These are phyloP conservation scores for Lathamus discolor DNA, from an alignment of 2,113 vertebrate genomes.

Conservation along the genomic window DNA sequence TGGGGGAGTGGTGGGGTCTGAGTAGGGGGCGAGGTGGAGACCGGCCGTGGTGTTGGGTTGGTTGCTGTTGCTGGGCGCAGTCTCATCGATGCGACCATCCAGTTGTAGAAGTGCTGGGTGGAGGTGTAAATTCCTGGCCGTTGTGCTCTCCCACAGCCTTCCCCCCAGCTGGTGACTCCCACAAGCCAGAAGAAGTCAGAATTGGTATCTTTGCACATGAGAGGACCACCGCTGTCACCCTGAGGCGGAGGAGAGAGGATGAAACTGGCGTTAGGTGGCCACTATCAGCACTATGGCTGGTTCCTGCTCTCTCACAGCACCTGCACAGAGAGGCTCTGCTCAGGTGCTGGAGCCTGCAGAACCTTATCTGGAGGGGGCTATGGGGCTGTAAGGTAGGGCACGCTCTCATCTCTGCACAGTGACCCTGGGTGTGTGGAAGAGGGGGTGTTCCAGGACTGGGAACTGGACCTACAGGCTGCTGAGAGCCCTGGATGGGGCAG, in stretches of 20 bases:
- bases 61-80: neutral
- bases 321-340: neutral
- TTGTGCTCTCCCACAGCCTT: neutral
- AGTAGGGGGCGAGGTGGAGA: too few relatives aligned
- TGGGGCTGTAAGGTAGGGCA: neutral
- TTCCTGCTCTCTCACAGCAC: neutral
- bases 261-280: neutral
- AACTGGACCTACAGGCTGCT: neutral
- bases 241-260: neutral
- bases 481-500: neutral
- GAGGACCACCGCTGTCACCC: slow-evolving; percentile 1
- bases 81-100: neutral
- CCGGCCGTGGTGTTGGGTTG: neutral
- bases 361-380: neutral
- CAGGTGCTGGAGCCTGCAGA: neutral
- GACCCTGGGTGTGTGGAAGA: neutral
- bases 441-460: neutral
- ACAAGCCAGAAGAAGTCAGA: slow-evolving; percentile 3
- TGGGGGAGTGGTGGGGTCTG: neutral
- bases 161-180: slow-evolving; percentile 23
- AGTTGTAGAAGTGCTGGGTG: neutral
- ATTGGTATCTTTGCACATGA: neutral
- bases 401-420: neutral
- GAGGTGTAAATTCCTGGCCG: neutral
- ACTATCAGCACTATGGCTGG: neutral